phyloP scores from a whole-genome alignment of 2,797 vertebrate genomes.

The Chrysocyon brachyurus region DNA sequence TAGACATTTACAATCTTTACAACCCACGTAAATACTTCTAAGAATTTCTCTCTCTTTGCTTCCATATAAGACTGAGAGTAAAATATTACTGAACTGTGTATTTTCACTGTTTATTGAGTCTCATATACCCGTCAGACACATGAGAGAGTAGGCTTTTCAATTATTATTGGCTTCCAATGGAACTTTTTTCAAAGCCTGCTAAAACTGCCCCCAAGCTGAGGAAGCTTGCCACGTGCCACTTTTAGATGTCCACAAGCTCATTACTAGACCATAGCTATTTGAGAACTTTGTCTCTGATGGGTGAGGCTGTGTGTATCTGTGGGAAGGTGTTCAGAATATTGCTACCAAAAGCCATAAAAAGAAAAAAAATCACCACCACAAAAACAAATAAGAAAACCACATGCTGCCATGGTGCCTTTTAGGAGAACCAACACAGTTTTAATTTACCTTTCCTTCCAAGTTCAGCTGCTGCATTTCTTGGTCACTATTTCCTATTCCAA shows the following conservation, averaged over 20 bases:
- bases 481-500: slow-evolving; percentile 99
- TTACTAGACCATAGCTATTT: not conserved
- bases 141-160: not conserved
- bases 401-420: not conserved
- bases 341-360: not conserved
- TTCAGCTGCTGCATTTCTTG: slow-evolving; percentile 99
- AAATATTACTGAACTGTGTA: not conserved
- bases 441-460: slow-evolving; percentile 98
- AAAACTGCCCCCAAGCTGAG: not conserved
- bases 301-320: not conserved
- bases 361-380: not conserved
- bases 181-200: not conserved
- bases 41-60: not conserved
- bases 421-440: not conserved
- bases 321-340: not conserved
- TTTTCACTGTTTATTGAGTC: slow-evolving; percentile 21
- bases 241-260: not conserved
- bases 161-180: not conserved
- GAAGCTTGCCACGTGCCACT: not conserved
- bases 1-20: not conserved
- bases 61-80: not conserved
- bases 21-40: not conserved
- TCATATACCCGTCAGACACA: not conserved
- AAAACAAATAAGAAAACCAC: not conserved
- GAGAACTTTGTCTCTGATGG: not conserved